phyloP scores from a whole-genome alignment of 2,888 invertebrate genomes.

The Agriopis leucophaearia region DNA sequence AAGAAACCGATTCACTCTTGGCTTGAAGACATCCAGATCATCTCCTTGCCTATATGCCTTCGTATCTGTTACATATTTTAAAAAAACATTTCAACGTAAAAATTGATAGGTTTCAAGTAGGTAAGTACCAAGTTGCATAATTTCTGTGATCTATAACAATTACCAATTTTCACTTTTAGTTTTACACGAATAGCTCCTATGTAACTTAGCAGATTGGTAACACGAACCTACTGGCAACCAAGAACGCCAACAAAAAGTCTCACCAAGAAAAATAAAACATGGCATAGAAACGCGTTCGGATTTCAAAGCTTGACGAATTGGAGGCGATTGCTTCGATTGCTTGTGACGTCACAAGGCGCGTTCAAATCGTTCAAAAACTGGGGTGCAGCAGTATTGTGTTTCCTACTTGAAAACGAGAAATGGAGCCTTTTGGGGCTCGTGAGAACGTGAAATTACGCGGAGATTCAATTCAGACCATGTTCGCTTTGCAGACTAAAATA shows the following conservation, averaged over 20 bases:
- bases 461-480: slow-evolving; percentile 39
- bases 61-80: no score
- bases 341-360: slow-evolving; percentile 49
- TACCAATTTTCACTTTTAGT: not conserved
- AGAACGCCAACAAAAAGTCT: slow-evolving; percentile 44
- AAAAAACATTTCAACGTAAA: no score
- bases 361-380: slow-evolving; percentile 51
- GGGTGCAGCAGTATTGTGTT: slow-evolving; percentile 62
- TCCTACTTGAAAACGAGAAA: slow-evolving; percentile 45
- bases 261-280: slow-evolving; percentile 52
- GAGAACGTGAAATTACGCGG: slow-evolving; percentile 57
- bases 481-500: slow-evolving; percentile 14
- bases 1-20: no score
- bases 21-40: no score
- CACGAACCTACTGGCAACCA: slow-evolving; percentile 36
- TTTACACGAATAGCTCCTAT: not conserved
- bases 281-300: slow-evolving; percentile 61
- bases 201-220: slow-evolving; percentile 19
- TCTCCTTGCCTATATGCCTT: no score
- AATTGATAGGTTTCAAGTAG: no score
- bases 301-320: slow-evolving; percentile 72
- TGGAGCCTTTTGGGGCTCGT: slow-evolving; percentile 58
- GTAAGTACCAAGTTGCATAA: no score
- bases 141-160: not conserved
- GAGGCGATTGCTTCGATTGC: slow-evolving; percentile 64